phyloP scores from a whole-genome alignment of 2,113 vertebrate species.

The Lanius ludovicianus region DNA sequence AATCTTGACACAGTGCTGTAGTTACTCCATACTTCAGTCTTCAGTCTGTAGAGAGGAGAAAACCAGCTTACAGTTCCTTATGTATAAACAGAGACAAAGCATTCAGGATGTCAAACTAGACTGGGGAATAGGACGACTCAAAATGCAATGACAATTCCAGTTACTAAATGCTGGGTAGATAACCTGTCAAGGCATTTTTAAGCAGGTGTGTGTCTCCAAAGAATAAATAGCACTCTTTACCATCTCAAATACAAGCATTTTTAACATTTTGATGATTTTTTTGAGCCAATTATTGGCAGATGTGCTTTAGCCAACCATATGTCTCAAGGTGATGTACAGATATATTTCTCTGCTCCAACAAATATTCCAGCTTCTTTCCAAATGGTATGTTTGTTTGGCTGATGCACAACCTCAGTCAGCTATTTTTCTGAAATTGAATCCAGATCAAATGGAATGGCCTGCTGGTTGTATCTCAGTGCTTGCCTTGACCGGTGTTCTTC shows the following conservation, averaged over 20 bases:
- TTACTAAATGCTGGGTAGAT: background rate
- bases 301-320: conserved; percentile 48
- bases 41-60: background rate
- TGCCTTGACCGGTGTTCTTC: conserved; percentile 6
- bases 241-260: background rate
- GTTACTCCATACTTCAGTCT: background rate
- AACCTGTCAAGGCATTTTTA: background rate
- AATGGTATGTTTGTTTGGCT: conserved; percentile 58
- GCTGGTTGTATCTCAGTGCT: background rate
- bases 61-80: background rate
- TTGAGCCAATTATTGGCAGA: conserved; percentile 14
- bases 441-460: conserved; percentile 19
- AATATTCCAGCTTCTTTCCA: conserved; percentile 51
- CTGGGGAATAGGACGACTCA: background rate
- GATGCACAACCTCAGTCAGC: background rate
- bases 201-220: background rate
- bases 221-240: background rate
- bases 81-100: background rate
- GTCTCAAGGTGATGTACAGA: background rate
- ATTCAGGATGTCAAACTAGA: background rate
- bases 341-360: conserved; percentile 2
- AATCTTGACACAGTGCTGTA: background rate
- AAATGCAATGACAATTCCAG: background rate
- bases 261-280: conserved; percentile 15
- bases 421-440: conserved; percentile 47